Percentiles rank a stretch among this genome's conserved stretches.
Conservation (phyloP, 1,140 invertebrate genomes). For the Popillia japonica region DNA sequence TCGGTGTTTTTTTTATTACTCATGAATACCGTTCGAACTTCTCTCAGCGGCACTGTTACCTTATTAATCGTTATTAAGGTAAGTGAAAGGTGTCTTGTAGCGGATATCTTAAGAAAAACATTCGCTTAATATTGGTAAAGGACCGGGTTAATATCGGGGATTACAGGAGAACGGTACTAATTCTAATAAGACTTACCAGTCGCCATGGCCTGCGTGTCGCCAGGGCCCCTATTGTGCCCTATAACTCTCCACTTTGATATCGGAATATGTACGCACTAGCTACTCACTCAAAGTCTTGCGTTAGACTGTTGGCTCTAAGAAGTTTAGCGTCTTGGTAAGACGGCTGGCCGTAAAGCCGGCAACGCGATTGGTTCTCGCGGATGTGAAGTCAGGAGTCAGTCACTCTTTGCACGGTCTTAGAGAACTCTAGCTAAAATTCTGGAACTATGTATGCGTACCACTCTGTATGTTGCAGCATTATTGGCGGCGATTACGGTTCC, state of each 20-base stretch:
- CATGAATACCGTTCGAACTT: conserved; percentile 15
- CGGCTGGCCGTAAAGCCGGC: conserved; percentile 31
- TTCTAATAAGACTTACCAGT: conserved; percentile 33
- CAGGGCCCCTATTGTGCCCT: conserved; percentile 36
- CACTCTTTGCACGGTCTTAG: conserved; percentile 26
- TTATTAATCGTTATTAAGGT: conserved; percentile 28
- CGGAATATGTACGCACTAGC: conserved; percentile 33
- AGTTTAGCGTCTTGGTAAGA: conserved; percentile 35
- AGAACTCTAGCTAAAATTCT: conserved; percentile 14
- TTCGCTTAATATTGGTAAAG: not conserved
- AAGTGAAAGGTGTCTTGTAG: conserved; percentile 28
- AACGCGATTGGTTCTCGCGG: conserved; percentile 30
- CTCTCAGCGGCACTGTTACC: conserved; percentile 4
- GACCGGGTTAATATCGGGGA: not conserved
- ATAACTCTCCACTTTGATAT: conserved; percentile 36
- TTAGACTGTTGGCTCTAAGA: conserved; percentile 34
- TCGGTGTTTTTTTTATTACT: not conserved
- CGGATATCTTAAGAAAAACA: not conserved
- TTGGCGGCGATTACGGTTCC: too few relatives aligned
- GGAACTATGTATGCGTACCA: not conserved
- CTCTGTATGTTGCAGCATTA: not conserved
- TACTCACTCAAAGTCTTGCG: conserved; percentile 39
- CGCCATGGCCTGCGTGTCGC: conserved; percentile 34
- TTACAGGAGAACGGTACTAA: not conserved
- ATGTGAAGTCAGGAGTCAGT: conserved; percentile 30